Evolutionary conservation across 2,113 vertebrate species (phyloP), one percentile per base, ranked within the genome.

Genomic region (Mungos mungo): DNA sequence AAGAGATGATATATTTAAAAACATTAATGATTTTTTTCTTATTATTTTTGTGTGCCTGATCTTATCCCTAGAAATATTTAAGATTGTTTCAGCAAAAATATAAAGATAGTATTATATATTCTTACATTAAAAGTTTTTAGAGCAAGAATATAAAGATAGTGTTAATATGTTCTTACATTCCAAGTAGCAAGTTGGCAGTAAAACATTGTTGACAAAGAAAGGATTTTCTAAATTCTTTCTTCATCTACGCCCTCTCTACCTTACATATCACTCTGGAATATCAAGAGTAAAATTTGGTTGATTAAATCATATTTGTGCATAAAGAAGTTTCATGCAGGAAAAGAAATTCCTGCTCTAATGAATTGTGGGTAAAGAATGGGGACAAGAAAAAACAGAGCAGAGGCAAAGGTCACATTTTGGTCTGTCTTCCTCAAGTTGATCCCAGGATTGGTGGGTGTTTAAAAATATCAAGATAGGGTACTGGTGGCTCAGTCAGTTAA

Each of bases 181-280:
- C 52, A 95, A 96, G 38, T 65, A 33, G 45, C 11, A 93, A 92
- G 52, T 92, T 96, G 79, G 2, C 50, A 60, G 10, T 19, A 45
- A 91, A 88, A 6, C 5, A 27, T 77, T 65, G 11, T 69, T 31
- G 16, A 54, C 47, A 86, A 29, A 90, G 57, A 85, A 95, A 84
- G 18, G 2, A 69, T 96, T 88, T 96, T 96, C 71, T 85, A 71
- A 81, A 71, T 69, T 88, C 29, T 45, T 90, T 72, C 27, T 79
- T n/a, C 25, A 69, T 41, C 23, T 68, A 25, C 80, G 5, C 29
- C 25, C 54, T 27, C 2, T 60, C 57, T 0, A 31, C 33, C 2
- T 88, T 60, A 52, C 80, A 50, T 10, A 2, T 80, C 33, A 47
- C 29, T 63, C 9, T 81, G 19, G 54, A 63, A 35, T 50, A 90